Evolutionary conservation across 92 coral and sea anemone species (phyloP).

Genomic region (Heteractis magnifica): DNA sequence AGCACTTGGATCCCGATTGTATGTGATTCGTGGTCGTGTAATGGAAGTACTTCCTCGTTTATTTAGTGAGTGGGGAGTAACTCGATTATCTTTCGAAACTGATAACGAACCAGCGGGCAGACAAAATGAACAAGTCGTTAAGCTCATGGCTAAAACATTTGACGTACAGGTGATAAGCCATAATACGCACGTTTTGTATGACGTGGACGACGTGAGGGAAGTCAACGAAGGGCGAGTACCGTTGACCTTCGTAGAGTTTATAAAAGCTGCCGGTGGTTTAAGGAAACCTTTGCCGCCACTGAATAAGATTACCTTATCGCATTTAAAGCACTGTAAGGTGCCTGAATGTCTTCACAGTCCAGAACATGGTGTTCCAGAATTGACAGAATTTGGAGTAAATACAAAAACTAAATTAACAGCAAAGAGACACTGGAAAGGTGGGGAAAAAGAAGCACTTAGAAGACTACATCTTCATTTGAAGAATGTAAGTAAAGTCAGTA

Average conservation of each 20-base stretch:
- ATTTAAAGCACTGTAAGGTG: neutral
- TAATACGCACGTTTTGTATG: slow-evolving; percentile 71
- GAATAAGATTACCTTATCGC: neutral
- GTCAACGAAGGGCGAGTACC: slow-evolving; percentile 53
- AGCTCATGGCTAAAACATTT: slow-evolving; percentile 53
- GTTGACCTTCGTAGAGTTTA: slow-evolving; percentile 53
- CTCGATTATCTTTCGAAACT: slow-evolving; percentile 67
- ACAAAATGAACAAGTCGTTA: slow-evolving; percentile 63
- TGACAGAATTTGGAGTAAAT: slow-evolving; percentile 52
- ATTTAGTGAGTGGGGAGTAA: slow-evolving; percentile 63
- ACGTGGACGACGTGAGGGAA: slow-evolving; percentile 49
- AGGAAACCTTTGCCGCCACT: slow-evolving; percentile 25
- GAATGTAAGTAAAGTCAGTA: slow-evolving; percentile 30
- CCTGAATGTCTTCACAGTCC: neutral
- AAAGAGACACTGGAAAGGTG: slow-evolving; percentile 57
- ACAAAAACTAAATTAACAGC: slow-evolving; percentile 11
- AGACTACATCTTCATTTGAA: slow-evolving; percentile 48
- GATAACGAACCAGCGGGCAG: slow-evolving; percentile 79
- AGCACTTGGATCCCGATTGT: slow-evolving; percentile 68
- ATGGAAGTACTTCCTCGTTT: slow-evolving; percentile 53
- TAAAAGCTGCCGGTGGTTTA: slow-evolving; percentile 43
- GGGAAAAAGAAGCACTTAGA: slow-evolving; percentile 61
- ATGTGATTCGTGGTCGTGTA: slow-evolving; percentile 73
- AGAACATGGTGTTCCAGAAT: slow-evolving; percentile 58
- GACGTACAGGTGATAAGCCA: slow-evolving; percentile 62